A percentile compares a stretch with the other conserved stretches of the same genome.
phyloP scores from a whole-genome alignment of 2,888 invertebrate species.

The Melieria crassipennis region DNA sequence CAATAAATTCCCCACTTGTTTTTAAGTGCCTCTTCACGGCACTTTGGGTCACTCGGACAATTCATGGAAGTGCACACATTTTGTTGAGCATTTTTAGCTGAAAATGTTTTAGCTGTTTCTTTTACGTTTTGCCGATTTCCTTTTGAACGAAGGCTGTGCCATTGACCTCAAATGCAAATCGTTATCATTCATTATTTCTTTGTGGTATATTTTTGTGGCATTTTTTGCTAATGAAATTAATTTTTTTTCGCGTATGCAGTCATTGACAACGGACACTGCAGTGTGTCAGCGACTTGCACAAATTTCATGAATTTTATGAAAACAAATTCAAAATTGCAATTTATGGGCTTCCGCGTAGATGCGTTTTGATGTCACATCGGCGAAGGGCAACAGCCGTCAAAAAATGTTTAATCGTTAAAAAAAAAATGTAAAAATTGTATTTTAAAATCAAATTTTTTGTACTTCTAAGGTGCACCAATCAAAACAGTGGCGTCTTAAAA shows the following conservation, averaged over 20 bases:
- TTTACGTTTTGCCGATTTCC: background rate
- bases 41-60: conserved; percentile 1
- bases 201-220: conserved; percentile 5
- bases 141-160: conserved; percentile 46
- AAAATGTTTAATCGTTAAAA: no score
- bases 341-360: conserved; percentile 28
- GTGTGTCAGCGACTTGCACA: conserved; percentile 1
- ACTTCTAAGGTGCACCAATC: no score
- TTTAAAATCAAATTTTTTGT: no score
- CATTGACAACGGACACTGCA: background rate
- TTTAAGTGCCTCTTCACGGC: no score
- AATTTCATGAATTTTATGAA: background rate
- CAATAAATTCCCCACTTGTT: no score
- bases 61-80: conserved; percentile 8
- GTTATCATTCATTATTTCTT: conserved; percentile 29
- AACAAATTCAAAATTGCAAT: background rate
- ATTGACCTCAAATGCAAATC: conserved; percentile 60
- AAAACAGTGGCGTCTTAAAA: no score
- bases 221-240: conserved; percentile 4
- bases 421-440: no score
- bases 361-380: conserved; percentile 1
- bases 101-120: background rate
- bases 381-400: no score
- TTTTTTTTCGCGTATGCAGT: background rate
- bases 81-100: conserved; percentile 13